Evolutionary conservation across 2,113 vertebrate species (phyloP), one percentile per base, ranked within the genome.

Genomic region (Plestiodon gilberti): DNA sequence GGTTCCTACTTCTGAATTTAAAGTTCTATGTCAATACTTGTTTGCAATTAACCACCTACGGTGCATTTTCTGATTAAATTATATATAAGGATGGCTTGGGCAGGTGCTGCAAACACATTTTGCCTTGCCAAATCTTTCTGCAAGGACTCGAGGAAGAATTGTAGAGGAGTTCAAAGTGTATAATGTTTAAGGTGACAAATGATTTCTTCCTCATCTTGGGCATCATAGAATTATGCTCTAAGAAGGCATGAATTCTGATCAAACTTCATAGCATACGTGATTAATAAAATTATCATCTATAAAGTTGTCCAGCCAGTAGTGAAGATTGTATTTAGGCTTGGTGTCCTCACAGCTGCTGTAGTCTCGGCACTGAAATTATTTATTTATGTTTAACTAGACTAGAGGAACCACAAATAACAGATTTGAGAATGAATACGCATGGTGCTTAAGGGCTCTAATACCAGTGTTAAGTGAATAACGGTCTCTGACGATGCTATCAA

Each of bases 151-250:
- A 48, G 43, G 43, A 48, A 48, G 43, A 48, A 28, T 81, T 83
- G 6, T 43, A 52, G 59, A 87, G 30, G 6, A 59, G 35, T 33
- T 73, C 30, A 83, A 67, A 35, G 6, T 1, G 43, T 28, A n/a
- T 84, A 43, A 23, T 38, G 17, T n/a, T 14, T 61, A 81, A 81
- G 25, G 13, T 33, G n/a, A 38, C 25, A 0, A 64, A 18, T 9
- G 64, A 62, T 78, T 83, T 90, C 57, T 75, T 85, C 40, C 74
- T 17, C 2, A 85, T 88, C 25, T 30, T 86, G 75, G 13, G 57
- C 1, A 0, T n/a, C n/a, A 67, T n/a, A 52, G 6, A 10, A 85
- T 90, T 62, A 89, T 28, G 67, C 79, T 61, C 67, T 67, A 82
- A 65, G 74, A 71, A n/a, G n/a, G n/a, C 43, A 77, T 0, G n/a